Percentiles rank a stretch among this genome's conserved stretches.
Evolutionary conservation across 2,888 invertebrate genomes (phyloP).

Genomic region (Onthophagus sagittarius): DNA sequence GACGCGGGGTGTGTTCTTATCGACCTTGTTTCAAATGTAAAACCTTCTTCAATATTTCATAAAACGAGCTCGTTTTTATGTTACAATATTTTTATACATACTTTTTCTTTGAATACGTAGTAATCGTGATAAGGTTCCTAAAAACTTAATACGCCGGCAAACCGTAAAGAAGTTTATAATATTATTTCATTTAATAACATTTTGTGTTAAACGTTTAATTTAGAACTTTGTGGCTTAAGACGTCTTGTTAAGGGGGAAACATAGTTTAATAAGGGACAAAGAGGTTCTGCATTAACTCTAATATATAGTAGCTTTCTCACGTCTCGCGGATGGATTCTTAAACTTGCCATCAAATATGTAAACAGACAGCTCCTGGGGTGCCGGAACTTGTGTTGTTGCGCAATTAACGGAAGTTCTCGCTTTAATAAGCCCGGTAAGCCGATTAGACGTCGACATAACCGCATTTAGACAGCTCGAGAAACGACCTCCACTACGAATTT

Average conservation of each 20-base stretch:
- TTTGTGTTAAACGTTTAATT: too few species aligned
- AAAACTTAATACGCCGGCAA: too few species aligned
- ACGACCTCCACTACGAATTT: not conserved
- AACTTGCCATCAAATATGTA: not conserved
- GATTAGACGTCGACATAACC: not conserved
- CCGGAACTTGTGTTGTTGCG: not conserved
- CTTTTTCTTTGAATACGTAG: too few species aligned
- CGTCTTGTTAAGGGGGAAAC: not conserved
- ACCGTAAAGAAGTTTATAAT: not conserved
- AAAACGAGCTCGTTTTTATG: not conserved
- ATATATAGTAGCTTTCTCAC: not conserved
- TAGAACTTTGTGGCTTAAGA: not conserved
- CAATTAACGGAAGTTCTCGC: not conserved
- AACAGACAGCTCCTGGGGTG: not conserved
- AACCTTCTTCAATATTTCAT: not conserved
- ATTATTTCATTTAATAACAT: not conserved
- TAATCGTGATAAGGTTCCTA: too few species aligned
- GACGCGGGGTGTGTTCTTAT: conserved; percentile 7
- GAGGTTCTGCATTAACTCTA: not conserved
- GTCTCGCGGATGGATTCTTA: not conserved
- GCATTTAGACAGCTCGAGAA: not conserved
- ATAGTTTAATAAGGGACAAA: not conserved
- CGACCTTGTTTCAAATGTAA: conserved; percentile 4
- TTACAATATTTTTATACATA: not conserved
- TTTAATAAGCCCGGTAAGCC: not conserved